Evolutionary conservation across 2,888 invertebrate genomes (phyloP), one percentile per base, ranked within the genome.

Genomic region (Cerceris rybyensis): DNA sequence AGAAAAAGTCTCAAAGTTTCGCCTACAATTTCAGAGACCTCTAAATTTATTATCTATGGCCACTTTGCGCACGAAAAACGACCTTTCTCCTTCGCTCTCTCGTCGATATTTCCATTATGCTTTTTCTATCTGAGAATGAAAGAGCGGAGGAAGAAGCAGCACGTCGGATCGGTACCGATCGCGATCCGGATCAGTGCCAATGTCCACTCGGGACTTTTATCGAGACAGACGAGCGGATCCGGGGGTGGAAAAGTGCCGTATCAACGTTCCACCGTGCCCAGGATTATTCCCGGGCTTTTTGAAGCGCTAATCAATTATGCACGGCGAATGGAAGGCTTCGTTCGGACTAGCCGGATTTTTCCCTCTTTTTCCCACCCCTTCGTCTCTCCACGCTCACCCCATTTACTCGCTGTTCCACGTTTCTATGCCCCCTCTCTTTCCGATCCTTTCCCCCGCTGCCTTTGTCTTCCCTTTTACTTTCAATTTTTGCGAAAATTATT

Each of bases 241-340:
- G 28, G 28, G 28, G 28, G 28, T 77, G 74, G 61, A 74, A 75
- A 80, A 76, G 75, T 28, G 72, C 70, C 75, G 75, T 73, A 80
- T 77, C 82, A 73, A 72, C 63, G 81, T 70, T 74, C 54, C 41
- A 76, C 43, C 61, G 69, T 55, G 74, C 75, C 74, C 69, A 57
- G 77, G 75, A 86, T 83, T 86, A 82, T 82, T 81, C 79, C 70
- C 67, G 54, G 72, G 78, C 75, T 77, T 78, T 86, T 86, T 86
- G 82, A 83, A 79, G 83, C 82, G 75, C 80, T 83, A 80, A 87
- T 87, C 81, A 87, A 87, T 87, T 87, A 85, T 81, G 83, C 79
- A 82, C 59, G 73, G 76, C 81, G 71, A 75, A 70, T 72, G 64
- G 63, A 76, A 81, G 65, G 65, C 59, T 42, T 28, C 54, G 17